Percentiles rank a stretch among this genome's conserved stretches.
phyloP scores from a whole-genome alignment of 2,113 vertebrate species.

The Hippocampus zosterae region DNA sequence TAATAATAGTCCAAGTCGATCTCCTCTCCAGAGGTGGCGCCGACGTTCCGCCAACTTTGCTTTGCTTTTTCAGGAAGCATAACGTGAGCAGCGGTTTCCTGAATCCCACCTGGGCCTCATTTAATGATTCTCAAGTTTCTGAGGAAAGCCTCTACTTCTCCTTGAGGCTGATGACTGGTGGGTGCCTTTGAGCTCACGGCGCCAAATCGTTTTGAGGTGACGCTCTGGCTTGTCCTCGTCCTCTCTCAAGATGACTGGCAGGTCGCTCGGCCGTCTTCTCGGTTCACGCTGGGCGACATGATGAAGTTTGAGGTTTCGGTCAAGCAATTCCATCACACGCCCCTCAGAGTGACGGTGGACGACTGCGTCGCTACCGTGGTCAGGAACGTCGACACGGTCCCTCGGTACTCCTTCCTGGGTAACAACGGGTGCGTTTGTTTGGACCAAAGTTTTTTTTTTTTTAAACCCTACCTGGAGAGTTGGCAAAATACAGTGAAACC shows the following conservation, averaged over 20 bases:
- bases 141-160: slow-evolving; percentile 50
- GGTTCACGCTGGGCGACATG: slow-evolving; percentile 48
- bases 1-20: too few species aligned
- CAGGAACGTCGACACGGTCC: slow-evolving; percentile 35
- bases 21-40: too few species aligned
- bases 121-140: slow-evolving; percentile 4
- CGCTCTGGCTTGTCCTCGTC: not conserved
- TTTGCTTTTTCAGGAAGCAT: slow-evolving; percentile 32
- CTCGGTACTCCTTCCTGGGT: slow-evolving; percentile 58
- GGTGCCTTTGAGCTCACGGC: not conserved
- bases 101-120: slow-evolving; percentile 51
- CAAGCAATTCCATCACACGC: slow-evolving; percentile 46
- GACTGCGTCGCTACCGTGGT: slow-evolving; percentile 52
- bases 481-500: too few species aligned
- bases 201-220: not conserved
- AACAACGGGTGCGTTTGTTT: slow-evolving; percentile 51
- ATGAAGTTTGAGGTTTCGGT: slow-evolving; percentile 57
- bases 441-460: not conserved
- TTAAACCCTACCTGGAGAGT: not conserved
- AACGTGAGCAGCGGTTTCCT: slow-evolving; percentile 48
- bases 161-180: slow-evolving; percentile 59
- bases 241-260: slow-evolving; percentile 48
- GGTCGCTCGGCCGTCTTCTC: slow-evolving; percentile 18
- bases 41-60: not conserved
- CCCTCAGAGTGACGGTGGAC: slow-evolving; percentile 59